phyloP scores from a whole-genome alignment of 1,140 invertebrate species.

The Ectropis grisescens region DNA sequence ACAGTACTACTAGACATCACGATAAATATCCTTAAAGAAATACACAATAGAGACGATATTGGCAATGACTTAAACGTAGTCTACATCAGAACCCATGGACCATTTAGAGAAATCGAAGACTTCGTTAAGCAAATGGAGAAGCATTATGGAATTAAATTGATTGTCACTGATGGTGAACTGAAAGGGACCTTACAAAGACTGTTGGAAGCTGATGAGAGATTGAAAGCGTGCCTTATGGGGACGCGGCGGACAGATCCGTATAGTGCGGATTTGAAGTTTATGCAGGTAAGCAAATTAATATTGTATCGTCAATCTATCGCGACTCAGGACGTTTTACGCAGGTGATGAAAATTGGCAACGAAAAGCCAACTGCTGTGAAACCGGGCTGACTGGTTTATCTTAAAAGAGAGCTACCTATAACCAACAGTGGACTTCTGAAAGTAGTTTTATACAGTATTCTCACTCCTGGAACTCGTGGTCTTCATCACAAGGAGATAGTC shows the following conservation, averaged over 20 bases:
- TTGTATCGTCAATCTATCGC: no score
- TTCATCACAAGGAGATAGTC: no score
- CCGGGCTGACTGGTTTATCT: no score
- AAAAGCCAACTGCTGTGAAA: no score
- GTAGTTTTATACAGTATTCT: no score
- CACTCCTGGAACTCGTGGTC: no score
- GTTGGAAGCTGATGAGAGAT: slow-evolving; percentile 72
- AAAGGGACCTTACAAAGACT: slow-evolving; percentile 77
- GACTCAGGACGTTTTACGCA: no score
- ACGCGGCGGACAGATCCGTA: slow-evolving; percentile 88
- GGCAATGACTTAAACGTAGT: slow-evolving; percentile 73
- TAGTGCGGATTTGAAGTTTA: slow-evolving; percentile 74
- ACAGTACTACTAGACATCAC: slow-evolving; percentile 89
- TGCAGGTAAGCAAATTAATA: slow-evolving; percentile 72
- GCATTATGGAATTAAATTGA: slow-evolving; percentile 81
- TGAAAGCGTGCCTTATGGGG: slow-evolving; percentile 92
- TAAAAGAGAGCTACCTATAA: no score
- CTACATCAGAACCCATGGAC: slow-evolving; percentile 81
- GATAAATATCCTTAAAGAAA: slow-evolving; percentile 74
- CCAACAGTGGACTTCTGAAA: no score
- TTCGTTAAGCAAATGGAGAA: slow-evolving; percentile 82
- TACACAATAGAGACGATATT: slow-evolving; percentile 47
- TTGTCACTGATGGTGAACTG: slow-evolving; percentile 79
- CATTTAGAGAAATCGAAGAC: slow-evolving; percentile 88
- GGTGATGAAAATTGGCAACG: no score